These are phyloP conservation scores for Cheilosia pagana DNA, from an alignment of 2,888 invertebrate genomes.

Conservation along the genomic window DNA sequence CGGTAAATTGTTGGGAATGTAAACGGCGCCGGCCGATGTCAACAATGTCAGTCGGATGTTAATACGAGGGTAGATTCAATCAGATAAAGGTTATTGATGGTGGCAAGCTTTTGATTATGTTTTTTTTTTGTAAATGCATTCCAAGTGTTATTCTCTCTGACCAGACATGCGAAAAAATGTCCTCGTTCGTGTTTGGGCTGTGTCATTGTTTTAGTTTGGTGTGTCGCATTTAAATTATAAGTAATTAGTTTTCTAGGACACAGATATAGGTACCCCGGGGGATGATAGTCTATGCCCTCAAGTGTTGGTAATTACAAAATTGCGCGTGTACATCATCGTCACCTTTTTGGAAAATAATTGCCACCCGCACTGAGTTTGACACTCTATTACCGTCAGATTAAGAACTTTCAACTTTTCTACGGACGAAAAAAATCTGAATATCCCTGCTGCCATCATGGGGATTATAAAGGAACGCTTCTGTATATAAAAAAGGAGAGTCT, in stretches of 20 bases:
- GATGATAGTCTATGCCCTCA: background rate
- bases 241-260: background rate
- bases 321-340: background rate
- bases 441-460: constrained; percentile 37
- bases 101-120: background rate
- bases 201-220: background rate
- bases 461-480: constrained; percentile 42
- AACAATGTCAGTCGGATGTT: constrained; percentile 1
- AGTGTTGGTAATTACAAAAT: constrained; percentile 28
- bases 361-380: constrained; percentile 33
- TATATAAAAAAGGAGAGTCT: constrained; percentile 31
- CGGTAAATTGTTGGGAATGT: background rate
- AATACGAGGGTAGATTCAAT: background rate
- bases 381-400: constrained; percentile 53
- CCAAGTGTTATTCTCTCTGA: background rate
- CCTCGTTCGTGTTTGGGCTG: background rate
- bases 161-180: background rate
- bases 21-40: background rate
- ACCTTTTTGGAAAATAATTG: constrained; percentile 17
- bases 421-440: background rate
- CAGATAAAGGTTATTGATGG: background rate
- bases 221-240: too few species aligned
- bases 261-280: background rate
- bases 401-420: constrained; percentile 7
- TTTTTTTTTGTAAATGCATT: background rate